These are phyloP conservation scores for Sigmodon hispidus DNA, from an alignment of 2,113 vertebrate genomes.

Conservation along the genomic window DNA sequence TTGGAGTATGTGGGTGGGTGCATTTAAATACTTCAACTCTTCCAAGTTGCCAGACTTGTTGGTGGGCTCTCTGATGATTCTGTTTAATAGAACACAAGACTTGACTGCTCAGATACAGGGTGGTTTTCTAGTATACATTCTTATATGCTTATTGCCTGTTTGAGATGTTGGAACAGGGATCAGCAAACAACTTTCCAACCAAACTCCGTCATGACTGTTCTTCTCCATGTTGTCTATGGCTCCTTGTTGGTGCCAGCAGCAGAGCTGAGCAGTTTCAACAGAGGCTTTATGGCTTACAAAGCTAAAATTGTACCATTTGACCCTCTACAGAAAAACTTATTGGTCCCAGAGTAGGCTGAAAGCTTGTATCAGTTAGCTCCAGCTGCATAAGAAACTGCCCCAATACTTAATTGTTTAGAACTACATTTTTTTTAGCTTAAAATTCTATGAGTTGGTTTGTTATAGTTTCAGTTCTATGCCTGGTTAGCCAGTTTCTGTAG, in stretches of 20 bases:
- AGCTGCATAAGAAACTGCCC: neutral
- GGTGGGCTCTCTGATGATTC: neutral
- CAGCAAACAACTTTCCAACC: neutral
- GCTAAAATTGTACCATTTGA: neutral
- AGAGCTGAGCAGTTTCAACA: neutral
- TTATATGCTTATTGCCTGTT: neutral
- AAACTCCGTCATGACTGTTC: neutral
- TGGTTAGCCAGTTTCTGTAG: neutral
- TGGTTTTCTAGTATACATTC: neutral
- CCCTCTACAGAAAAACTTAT: neutral
- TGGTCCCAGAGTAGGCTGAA: neutral
- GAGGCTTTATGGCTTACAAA: neutral
- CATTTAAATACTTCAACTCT: neutral
- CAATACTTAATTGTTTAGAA: neutral
- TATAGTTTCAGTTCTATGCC: neutral
- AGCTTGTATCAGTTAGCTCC: neutral
- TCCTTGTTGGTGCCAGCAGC: neutral
- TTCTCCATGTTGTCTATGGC: neutral
- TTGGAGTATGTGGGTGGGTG: neutral
- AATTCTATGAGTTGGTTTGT: neutral
- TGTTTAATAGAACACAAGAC: neutral
- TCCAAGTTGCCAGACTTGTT: neutral
- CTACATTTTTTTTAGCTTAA: neutral
- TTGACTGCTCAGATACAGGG: neutral
- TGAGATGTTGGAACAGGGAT: neutral